Base-by-base conservation (phyloP, 2,113 vertebrate species). In the Oreochromis tanganicae region DNA sequence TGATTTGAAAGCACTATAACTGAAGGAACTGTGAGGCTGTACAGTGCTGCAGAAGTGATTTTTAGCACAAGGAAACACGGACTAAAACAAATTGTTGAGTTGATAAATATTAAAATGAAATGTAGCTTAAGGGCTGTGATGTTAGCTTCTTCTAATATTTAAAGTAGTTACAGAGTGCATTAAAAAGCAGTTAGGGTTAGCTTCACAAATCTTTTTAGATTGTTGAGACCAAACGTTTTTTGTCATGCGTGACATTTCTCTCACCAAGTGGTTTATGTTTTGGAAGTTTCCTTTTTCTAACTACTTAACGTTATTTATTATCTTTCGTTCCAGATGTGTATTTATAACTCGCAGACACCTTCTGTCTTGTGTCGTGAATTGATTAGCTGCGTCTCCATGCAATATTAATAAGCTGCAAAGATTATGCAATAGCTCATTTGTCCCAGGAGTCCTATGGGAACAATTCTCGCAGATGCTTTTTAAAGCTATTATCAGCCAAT, bases 241-340 rank as follows among this genome's bases (percentile, higher is more conserved):
- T 81, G 34, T 88, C 29, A 86, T 79, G 16, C 16, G 21, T 83
- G 36, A 81, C 78, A 91, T 93, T 94, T 79, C 56, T 89, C 32
- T 89, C 38, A 85, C 54, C 29, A 36, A 85, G 41, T 79, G 21
- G 56, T 66, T 83, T 61, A 17, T 41, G 12, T 78, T 90, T 87
- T 91, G 27, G 92, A 87, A 81, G 61, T 86, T 91, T 89, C 43
- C 41, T 89, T 87, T 94, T 86, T 93, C 79, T 79, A 81, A 88
- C 50, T 81, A 81, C 52, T 83, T 82, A 68, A 80, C 41, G 14
- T 88, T 92, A 93, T 95, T 93, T 95, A 92, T 94, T 93, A 86
- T 85, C 19, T 29, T 54, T 63, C 73, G 81, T 54, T 90, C 41
- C 48, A 63, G 27, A 66, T 80, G 68, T 68, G 21, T 92, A 90